Evolutionary conservation across 2,888 invertebrate genomes (phyloP).

Genomic region (Eueremaeus valkanovi): DNA sequence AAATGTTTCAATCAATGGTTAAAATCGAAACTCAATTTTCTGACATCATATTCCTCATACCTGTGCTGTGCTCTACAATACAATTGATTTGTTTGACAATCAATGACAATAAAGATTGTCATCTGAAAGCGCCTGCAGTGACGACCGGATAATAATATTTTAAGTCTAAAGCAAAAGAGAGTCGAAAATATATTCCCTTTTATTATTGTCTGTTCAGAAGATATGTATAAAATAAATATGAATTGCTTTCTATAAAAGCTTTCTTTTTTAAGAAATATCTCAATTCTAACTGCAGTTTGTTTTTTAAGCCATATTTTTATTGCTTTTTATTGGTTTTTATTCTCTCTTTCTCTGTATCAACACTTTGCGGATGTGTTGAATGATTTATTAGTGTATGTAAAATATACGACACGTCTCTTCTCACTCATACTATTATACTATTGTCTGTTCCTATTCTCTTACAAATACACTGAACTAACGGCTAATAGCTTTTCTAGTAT

Average conservation of each 20-base stretch:
- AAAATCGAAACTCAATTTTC: too few relatives aligned
- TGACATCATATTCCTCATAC: too few relatives aligned
- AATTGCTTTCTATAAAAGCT: not conserved
- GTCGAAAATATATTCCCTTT: not conserved
- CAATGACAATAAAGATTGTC: too few relatives aligned
- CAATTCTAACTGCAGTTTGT: not conserved
- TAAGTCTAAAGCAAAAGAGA: not conserved
- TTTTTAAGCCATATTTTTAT: not conserved
- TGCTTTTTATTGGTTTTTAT: not conserved
- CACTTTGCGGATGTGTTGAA: not conserved
- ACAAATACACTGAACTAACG: not conserved
- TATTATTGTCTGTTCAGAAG: not conserved
- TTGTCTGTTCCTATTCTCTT: not conserved
- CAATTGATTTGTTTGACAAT: too few relatives aligned
- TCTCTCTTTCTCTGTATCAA: not conserved
- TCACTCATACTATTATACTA: too few relatives aligned
- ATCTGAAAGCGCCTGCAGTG: not conserved
- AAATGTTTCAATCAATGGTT: too few relatives aligned
- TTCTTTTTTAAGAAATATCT: not conserved
- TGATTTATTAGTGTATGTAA: not conserved
- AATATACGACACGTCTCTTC: constrained; percentile 17
- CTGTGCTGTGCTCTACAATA: too few relatives aligned
- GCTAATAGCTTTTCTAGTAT: not conserved
- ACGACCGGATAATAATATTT: not conserved
- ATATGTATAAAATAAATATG: not conserved